A percentile compares a stretch with the other conserved stretches of the same genome.
Conservation (phyloP, 2,797 vertebrate species). For the Antrozous pallidus region DNA sequence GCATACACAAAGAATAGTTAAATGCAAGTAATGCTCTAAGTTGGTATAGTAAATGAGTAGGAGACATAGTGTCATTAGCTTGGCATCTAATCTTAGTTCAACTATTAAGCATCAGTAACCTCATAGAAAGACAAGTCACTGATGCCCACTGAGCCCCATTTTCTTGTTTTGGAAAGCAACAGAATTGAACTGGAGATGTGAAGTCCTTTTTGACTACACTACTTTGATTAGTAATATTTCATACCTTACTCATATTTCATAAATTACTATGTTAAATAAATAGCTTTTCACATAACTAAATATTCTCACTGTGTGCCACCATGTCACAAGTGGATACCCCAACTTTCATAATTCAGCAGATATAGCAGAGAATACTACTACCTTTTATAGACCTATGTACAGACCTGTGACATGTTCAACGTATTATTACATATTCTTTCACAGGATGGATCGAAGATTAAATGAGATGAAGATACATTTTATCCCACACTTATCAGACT, state of each 20-base stretch:
- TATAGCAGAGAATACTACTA: not conserved
- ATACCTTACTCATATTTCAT: too few relatives aligned
- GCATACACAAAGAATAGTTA: not conserved
- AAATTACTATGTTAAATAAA: not conserved
- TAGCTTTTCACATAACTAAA: not conserved
- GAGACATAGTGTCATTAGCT: not conserved
- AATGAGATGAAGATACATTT: not conserved
- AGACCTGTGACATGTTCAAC: not conserved
- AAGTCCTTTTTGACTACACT: not conserved
- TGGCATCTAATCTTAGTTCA: not conserved
- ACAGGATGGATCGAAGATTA: not conserved
- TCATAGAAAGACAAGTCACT: not conserved
- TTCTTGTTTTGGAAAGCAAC: not conserved
- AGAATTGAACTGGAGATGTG: not conserved
- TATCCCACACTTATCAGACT: not conserved
- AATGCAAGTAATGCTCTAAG: not conserved
- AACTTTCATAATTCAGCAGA: not conserved
- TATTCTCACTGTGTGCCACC: not conserved
- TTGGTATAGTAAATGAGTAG: not conserved
- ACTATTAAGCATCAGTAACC: not conserved
- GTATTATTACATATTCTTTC: not conserved
- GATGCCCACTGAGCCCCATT: not conserved
- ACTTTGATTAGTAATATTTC: not conserved
- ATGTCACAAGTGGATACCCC: not conserved
- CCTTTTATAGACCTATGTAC: not conserved